phyloP scores from a whole-genome alignment of 1,140 invertebrate genomes.

The Melitaea cinxia region DNA sequence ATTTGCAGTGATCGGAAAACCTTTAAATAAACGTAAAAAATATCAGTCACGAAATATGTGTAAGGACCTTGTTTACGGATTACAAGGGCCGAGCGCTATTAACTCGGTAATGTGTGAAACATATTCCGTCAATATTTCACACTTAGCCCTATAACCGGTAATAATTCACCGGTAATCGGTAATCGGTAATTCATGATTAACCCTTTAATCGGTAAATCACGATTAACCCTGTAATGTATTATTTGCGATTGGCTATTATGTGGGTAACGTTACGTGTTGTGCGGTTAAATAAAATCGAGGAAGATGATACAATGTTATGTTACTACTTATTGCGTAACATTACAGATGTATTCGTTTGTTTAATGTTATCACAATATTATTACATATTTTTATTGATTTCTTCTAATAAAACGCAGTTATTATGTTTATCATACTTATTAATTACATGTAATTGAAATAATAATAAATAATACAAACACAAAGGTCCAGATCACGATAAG shows the following conservation, averaged over 20 bases:
- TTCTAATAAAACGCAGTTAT: too few relatives aligned
- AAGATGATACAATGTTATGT: constrained; percentile 9
- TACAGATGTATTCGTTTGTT: background rate
- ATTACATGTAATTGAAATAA: too few relatives aligned
- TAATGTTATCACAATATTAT: too few relatives aligned
- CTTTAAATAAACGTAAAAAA: too few relatives aligned
- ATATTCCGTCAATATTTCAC: constrained; percentile 20
- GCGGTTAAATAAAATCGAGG: background rate
- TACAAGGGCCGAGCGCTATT: constrained; percentile 7
- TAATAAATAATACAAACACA: too few relatives aligned
- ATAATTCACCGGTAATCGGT: background rate
- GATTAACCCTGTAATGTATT: constrained; percentile 16
- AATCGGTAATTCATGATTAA: too few relatives aligned
- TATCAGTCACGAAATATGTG: constrained; percentile 7
- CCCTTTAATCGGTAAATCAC: constrained; percentile 3
- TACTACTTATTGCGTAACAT: constrained; percentile 7
- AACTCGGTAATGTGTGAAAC: constrained; percentile 19
- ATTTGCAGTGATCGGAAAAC: too few relatives aligned
- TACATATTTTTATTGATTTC: too few relatives aligned
- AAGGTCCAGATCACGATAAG: too few relatives aligned
- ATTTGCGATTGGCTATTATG: background rate
- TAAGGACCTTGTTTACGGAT: constrained; percentile 11
- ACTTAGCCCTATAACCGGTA: constrained; percentile 16
- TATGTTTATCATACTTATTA: too few relatives aligned
- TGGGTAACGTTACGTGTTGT: background rate